A percentile compares a stretch with the other conserved stretches of the same genome.
These are phyloP conservation scores for Polyergus mexicanus DNA, from an alignment of 1,140 invertebrate genomes.

Conservation along the genomic window DNA sequence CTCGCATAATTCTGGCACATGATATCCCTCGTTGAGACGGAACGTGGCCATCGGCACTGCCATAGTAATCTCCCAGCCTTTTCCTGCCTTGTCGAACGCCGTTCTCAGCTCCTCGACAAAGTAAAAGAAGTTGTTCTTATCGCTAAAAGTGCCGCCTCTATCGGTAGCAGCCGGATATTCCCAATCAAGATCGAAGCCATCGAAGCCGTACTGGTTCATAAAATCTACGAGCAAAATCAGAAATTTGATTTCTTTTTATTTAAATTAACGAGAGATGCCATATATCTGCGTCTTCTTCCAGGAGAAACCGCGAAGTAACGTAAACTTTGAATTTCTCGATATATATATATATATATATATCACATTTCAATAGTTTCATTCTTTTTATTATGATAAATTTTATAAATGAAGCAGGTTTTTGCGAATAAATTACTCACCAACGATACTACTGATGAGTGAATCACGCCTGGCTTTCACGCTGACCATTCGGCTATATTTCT, in stretches of 20 bases:
- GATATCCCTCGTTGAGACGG: constrained; percentile 94
- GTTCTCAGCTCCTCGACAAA: constrained; percentile 93
- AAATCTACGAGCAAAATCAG: constrained; percentile 86
- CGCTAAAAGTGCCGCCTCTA: constrained; percentile 93
- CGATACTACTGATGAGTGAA: constrained; percentile 91
- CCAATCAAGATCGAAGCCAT: constrained; percentile 95
- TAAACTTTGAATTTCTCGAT: too few species aligned
- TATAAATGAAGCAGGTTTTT: neutral
- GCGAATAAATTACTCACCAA: constrained; percentile 87
- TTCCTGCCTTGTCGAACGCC: constrained; percentile 91
- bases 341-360: too few species aligned
- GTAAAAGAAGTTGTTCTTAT: constrained; percentile 94
- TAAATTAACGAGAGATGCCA: neutral
- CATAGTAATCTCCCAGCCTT: constrained; percentile 95
- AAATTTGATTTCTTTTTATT: constrained; percentile 3
- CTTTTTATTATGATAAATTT: neutral
- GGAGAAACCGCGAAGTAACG: too few species aligned
- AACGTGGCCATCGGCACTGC: constrained; percentile 95
- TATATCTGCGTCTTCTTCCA: too few species aligned
- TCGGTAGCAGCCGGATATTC: constrained; percentile 95
- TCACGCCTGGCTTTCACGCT: constrained; percentile 89
- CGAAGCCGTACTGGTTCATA: constrained; percentile 92
- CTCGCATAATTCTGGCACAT: constrained; percentile 95
- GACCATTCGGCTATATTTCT: constrained; percentile 94
- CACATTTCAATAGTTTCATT: too few species aligned